Evolutionary conservation across 23 tunicate genomes (phyloP), one percentile per base, ranked within the genome.

Genomic region (Trididemnum miniatum): DNA sequence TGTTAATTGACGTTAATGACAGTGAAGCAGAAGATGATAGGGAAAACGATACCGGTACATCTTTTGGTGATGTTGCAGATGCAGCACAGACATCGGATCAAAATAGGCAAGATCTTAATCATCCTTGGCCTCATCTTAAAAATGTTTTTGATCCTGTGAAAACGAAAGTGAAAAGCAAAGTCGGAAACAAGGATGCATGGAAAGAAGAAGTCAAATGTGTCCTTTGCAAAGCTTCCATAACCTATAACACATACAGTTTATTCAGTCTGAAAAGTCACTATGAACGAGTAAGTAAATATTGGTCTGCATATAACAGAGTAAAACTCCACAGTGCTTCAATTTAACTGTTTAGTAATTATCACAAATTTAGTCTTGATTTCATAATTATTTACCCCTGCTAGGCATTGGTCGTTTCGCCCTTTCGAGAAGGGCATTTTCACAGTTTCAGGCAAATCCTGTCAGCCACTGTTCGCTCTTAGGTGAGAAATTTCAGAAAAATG

Each of bases 111-210:
- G 69, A 33, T 31, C 38, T 31, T 22, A 67, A 9, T 32, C 26
- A 62, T 26, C 75, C 75, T 67, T 67, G 75, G 75, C 75, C 75
- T 9, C 75, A 67, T 33, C 75, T 67, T 67, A 67, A 67, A 32
- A 67, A 33, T 12, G 31, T 67, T 32, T 67, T 31, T 67, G n/a
- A 67, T 33, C 75, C 75, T 33, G 75, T 67, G 3, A 67, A 31
- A 22, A 38, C 3, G 9, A 67, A 67, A 67, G 67, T 62, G 26
- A 31, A 15, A 67, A 67, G 38, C 38, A 33, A 67, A 31, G 75
- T 37, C 32, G 7, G 7, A 67, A 62, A 62, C 29, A 62, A n/a
- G 26, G 15, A 37, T 31, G 37, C n/a, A 33, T 67, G 75, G 75
- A 67, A 67, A 67, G 75, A 38, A 31, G 32, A 31, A 32, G 32